Evolutionary conservation across 2,888 invertebrate genomes (phyloP).

Genomic region (Xestia sexstrigata): DNA sequence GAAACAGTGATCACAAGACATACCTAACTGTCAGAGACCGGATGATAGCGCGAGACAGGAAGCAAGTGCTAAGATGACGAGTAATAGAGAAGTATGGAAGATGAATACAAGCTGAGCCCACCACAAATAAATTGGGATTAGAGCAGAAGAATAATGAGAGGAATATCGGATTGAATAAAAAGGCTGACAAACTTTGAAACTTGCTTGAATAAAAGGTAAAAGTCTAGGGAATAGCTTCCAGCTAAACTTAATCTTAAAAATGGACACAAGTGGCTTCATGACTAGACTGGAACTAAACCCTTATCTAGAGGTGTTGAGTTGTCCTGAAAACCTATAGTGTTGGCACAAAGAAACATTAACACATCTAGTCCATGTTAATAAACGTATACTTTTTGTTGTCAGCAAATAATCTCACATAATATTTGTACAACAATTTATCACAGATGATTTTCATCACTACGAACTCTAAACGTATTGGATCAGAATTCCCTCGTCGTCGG

Average conservation of each 20-base stretch:
- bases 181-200: not conserved
- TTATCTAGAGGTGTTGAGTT: not conserved
- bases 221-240: not conserved
- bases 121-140: not conserved
- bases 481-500: conserved; percentile 10
- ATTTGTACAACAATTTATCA: conserved; percentile 2
- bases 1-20: not conserved
- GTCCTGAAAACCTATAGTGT: not conserved
- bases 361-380: not conserved
- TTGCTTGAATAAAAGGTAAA: not conserved
- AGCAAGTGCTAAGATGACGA: not conserved
- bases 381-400: not conserved
- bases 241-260: not conserved
- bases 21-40: not conserved
- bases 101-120: not conserved
- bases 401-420: not conserved
- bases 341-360: not conserved
- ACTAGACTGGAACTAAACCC: not conserved
- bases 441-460: conserved; percentile 10
- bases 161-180: not conserved
- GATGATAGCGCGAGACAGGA: not conserved
- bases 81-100: not conserved
- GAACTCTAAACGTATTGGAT: conserved; percentile 13
- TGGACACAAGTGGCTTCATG: not conserved
- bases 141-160: not conserved